Evolutionary conservation across 2,888 invertebrate genomes (phyloP).

Genomic region (Leistus spinibarbis): DNA sequence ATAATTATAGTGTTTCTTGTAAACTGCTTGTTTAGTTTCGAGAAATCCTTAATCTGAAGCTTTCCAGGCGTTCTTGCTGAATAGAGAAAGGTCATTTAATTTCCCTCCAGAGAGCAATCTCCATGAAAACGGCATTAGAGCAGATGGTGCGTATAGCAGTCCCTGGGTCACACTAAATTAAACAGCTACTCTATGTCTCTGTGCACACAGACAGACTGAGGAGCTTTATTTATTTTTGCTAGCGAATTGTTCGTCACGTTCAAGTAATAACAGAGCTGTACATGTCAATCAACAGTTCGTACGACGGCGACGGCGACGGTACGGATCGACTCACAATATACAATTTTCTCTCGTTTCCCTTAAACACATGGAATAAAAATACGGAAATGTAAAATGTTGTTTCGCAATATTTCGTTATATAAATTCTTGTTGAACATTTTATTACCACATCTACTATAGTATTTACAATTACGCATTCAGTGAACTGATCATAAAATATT

Average conservation of each 20-base stretch:
- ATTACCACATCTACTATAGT: not conserved
- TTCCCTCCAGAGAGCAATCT: constrained; percentile 26
- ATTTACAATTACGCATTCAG: no score
- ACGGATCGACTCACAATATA: not conserved
- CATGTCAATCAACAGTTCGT: not conserved
- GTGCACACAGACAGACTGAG: not conserved
- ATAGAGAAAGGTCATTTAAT: constrained; percentile 14
- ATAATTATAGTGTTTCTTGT: no score
- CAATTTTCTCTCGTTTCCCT: not conserved
- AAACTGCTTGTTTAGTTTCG: no score
- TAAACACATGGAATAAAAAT: not conserved
- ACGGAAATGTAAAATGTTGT: no score
- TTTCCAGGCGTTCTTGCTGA: not conserved
- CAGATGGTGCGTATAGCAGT: constrained; percentile 1
- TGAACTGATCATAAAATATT: no score
- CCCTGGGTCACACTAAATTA: constrained; percentile 22
- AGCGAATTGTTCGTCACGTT: not conserved
- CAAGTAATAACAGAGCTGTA: not conserved
- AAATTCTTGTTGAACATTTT: not conserved
- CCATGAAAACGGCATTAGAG: constrained; percentile 25
- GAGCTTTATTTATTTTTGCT: not conserved
- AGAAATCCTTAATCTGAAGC: no score
- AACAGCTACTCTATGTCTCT: constrained; percentile 1
- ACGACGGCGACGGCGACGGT: no score
- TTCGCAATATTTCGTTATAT: no score